Evolutionary conservation across 1,140 invertebrate species (phyloP).

Genomic region (Drosophila parabipectinata): DNA sequence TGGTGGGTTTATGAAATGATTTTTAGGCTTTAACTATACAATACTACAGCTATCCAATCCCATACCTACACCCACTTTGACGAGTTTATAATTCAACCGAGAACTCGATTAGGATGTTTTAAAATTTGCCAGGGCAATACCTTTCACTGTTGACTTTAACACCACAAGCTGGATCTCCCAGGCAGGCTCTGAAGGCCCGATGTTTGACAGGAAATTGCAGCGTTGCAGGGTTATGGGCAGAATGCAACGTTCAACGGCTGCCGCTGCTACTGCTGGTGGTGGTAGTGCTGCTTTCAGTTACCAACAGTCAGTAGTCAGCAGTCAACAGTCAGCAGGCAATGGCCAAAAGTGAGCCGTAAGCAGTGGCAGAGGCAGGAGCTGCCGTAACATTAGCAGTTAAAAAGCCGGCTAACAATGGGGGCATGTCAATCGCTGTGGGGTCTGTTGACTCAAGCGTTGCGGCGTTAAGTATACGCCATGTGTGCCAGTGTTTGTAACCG

Average conservation of each 20-base stretch:
- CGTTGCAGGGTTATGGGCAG: constrained; percentile 33
- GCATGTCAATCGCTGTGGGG: constrained; percentile 58
- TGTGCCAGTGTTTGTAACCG: constrained; percentile 18
- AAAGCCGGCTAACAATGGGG: constrained; percentile 56
- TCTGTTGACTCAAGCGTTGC: constrained; percentile 71
- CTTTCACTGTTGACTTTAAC: constrained; percentile 33
- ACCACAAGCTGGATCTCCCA: constrained; percentile 21
- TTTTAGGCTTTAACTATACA: background rate
- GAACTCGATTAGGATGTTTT: constrained; percentile 28
- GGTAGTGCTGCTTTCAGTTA: background rate
- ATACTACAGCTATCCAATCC: background rate
- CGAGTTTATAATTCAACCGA: background rate
- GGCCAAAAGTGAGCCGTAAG: constrained; percentile 23
- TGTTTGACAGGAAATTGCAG: constrained; percentile 54
- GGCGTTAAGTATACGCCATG: constrained; percentile 75
- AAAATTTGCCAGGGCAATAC: constrained; percentile 22
- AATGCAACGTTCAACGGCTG: constrained; percentile 3
- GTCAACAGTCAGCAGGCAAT: constrained; percentile 8
- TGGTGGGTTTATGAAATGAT: background rate
- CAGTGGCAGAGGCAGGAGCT: constrained; percentile 10
- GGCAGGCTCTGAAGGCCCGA: constrained; percentile 9
- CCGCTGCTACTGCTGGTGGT: background rate
- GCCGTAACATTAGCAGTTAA: constrained; percentile 53
- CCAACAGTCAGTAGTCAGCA: constrained; percentile 11
- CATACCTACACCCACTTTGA: too few species aligned